A percentile compares a stretch with the other conserved stretches of the same genome.
phyloP scores from a whole-genome alignment of 1,140 invertebrate genomes.

The Ips nitidus region DNA sequence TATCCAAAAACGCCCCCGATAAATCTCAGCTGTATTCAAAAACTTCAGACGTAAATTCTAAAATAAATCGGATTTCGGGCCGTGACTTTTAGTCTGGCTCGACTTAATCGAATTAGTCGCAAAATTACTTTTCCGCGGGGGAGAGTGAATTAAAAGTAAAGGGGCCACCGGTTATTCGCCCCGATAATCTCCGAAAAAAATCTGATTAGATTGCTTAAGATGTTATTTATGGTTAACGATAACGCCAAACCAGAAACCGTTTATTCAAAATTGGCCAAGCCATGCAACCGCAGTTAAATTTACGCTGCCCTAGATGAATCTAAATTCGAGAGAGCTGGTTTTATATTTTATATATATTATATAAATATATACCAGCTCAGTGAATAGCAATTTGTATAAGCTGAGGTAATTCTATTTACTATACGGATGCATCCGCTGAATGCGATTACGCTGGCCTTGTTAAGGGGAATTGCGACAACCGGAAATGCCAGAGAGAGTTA shows the following conservation, averaged over 20 bases:
- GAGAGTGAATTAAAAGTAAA: constrained; percentile 21
- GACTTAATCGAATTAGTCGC: constrained; percentile 27
- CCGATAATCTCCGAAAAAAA: constrained; percentile 14
- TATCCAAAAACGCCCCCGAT: not conserved
- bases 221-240: not conserved
- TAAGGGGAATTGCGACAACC: constrained; percentile 3
- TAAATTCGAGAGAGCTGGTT: too few species aligned
- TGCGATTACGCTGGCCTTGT: constrained; percentile 1
- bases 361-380: not conserved
- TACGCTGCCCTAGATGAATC: too few species aligned
- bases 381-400: constrained; percentile 1
- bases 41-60: constrained; percentile 29
- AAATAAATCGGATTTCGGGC: constrained; percentile 31
- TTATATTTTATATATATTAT: too few species aligned
- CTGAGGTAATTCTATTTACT: constrained; percentile 3
- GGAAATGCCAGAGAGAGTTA: constrained; percentile 2
- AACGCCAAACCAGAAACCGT: too few species aligned
- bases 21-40: constrained; percentile 26
- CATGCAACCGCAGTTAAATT: too few species aligned
- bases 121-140: constrained; percentile 28
- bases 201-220: not conserved
- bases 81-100: constrained; percentile 29
- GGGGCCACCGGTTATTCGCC: constrained; percentile 7
- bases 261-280: too few species aligned
- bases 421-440: constrained; percentile 1